phyloP scores from a whole-genome alignment of 1,140 invertebrate genomes.

The Pteromalus puparum region DNA sequence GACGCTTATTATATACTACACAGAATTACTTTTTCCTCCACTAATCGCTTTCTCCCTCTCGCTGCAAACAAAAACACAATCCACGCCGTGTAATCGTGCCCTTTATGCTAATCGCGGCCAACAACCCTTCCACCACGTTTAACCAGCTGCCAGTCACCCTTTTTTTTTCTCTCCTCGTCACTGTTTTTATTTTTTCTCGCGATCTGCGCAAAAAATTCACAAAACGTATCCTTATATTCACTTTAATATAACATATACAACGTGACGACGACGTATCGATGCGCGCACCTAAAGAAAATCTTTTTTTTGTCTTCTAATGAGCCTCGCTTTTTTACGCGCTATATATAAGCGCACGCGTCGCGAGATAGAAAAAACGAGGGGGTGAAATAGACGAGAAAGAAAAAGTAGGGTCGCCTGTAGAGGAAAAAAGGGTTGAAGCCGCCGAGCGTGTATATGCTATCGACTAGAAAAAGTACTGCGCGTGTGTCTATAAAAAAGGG shows the following conservation, averaged over 20 bases:
- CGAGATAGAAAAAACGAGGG: slow-evolving; percentile 13
- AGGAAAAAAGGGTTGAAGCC: slow-evolving; percentile 36
- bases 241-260: background rate
- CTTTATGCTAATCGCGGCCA: slow-evolving; percentile 68
- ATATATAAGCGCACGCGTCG: background rate
- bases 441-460: no score
- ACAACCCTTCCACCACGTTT: slow-evolving; percentile 67
- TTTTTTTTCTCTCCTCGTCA: background rate
- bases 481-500: background rate
- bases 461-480: background rate
- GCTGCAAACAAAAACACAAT: slow-evolving; percentile 40
- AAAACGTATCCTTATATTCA: background rate
- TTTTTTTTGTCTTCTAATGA: slow-evolving; percentile 34
- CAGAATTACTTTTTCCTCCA: slow-evolving; percentile 39
- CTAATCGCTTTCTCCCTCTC: slow-evolving; percentile 48
- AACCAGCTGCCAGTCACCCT: slow-evolving; percentile 65
- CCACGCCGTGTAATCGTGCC: slow-evolving; percentile 64
- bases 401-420: slow-evolving; percentile 11
- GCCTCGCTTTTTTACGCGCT: slow-evolving; percentile 12
- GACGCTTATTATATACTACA: background rate
- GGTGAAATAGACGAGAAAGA: slow-evolving; percentile 11
- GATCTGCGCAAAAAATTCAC: background rate
- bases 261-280: background rate
- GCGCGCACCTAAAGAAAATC: no score
- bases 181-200: slow-evolving; percentile 4